Conservation (phyloP, 2,113 vertebrate genomes). For the Perca schrenkii region DNA sequence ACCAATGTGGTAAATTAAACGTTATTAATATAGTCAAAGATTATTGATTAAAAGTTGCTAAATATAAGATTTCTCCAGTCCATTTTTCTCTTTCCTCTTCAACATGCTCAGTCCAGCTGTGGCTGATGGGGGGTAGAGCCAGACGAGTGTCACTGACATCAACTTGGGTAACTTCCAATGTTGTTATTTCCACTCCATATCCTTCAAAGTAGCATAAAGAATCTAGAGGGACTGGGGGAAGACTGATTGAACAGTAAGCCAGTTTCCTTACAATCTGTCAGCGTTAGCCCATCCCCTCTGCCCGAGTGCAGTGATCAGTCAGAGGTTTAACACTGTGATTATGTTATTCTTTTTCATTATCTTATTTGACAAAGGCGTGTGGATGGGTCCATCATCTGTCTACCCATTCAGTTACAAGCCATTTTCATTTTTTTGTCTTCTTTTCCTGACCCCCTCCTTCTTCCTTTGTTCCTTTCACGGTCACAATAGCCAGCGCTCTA, state of each 20-base stretch:
- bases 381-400: slow-evolving; percentile 40
- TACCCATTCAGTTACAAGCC: slow-evolving; percentile 41
- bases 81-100: slow-evolving; percentile 7
- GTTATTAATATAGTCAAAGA: too few relatives aligned
- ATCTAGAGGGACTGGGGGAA: slow-evolving; percentile 26
- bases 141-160: slow-evolving; percentile 42
- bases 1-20: too few relatives aligned
- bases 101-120: slow-evolving; percentile 11
- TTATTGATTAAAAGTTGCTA: too few relatives aligned
- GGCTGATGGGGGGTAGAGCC: slow-evolving; percentile 20
- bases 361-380: slow-evolving; percentile 53
- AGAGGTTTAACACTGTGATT: slow-evolving; percentile 52
- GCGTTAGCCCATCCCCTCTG: slow-evolving; percentile 7
- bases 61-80: too few relatives aligned
- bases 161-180: slow-evolving; percentile 53
- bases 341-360: slow-evolving; percentile 60
- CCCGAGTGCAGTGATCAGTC: slow-evolving; percentile 50
- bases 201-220: slow-evolving; percentile 54
- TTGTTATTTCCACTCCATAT: slow-evolving; percentile 58
- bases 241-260: slow-evolving; percentile 35
- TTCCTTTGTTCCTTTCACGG: slow-evolving; percentile 4
- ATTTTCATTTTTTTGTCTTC: slow-evolving; percentile 20
- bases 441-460: not conserved
- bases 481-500: not conserved
- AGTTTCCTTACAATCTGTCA: slow-evolving; percentile 40